Evolutionary conservation across 2,797 vertebrate species (phyloP).

Genomic region (Dermochelys coriacea): DNA sequence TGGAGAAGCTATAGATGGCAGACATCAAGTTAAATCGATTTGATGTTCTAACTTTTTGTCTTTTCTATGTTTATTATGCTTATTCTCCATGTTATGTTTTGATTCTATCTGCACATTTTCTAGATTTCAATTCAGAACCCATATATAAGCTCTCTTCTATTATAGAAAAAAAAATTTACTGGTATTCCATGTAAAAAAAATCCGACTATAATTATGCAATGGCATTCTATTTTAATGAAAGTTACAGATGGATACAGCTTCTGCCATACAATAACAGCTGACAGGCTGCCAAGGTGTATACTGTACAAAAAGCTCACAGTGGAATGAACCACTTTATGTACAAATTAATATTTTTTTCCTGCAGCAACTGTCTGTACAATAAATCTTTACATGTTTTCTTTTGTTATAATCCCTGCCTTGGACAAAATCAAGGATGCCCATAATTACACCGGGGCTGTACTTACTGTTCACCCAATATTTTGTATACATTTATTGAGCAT

Average conservation of each 20-base stretch:
- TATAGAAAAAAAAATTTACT: constrained; percentile 29
- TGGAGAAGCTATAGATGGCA: not conserved
- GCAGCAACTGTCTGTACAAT: not conserved
- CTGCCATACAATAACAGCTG: constrained; percentile 60
- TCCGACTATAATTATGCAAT: constrained; percentile 57
- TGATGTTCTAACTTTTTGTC: constrained; percentile 44
- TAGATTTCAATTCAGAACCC: not conserved
- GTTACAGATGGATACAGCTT: constrained; percentile 69
- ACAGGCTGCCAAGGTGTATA: constrained; percentile 62
- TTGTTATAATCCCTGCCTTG: not conserved
- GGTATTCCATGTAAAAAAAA: not conserved
- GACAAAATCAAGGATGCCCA: not conserved
- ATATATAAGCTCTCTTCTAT: not conserved
- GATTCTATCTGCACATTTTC: constrained; percentile 28
- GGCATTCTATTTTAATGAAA: constrained; percentile 67
- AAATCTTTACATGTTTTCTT: not conserved
- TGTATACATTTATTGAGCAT: not conserved
- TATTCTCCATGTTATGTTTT: constrained; percentile 37
- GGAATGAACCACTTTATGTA: constrained; percentile 4
- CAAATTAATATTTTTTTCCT: constrained; percentile 10
- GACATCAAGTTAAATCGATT: constrained; percentile 3
- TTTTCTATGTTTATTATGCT: constrained; percentile 43
- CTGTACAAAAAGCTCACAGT: constrained; percentile 24
- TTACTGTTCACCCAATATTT: not conserved
- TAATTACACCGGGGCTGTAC: not conserved